A percentile compares a stretch with the other conserved stretches of the same genome.
phyloP scores from a whole-genome alignment of 1,140 invertebrate genomes.

The Matsumurasca onukii region DNA sequence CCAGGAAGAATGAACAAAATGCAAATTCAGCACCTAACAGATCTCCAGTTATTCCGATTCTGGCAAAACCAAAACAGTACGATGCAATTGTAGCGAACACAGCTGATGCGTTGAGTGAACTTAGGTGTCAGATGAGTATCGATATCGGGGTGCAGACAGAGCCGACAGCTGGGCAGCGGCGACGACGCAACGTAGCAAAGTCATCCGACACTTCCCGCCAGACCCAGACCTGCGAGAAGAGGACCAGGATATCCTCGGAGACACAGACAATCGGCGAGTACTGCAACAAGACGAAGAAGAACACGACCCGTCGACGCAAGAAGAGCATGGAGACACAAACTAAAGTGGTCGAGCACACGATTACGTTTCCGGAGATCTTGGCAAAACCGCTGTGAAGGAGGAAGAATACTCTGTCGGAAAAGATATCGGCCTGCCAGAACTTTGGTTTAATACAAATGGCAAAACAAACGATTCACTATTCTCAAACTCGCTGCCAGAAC shows the following conservation, averaged over 20 bases:
- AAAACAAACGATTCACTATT: background rate
- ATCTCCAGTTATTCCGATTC: background rate
- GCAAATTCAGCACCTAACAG: background rate
- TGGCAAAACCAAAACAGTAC: background rate
- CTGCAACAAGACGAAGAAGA: background rate
- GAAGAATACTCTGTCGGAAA: background rate
- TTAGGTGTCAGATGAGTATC: background rate
- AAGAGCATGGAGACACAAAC: constrained; percentile 25
- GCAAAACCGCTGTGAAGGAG: background rate
- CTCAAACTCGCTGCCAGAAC: background rate
- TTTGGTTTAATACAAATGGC: background rate
- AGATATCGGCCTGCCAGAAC: constrained; percentile 2
- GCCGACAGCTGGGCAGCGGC: background rate
- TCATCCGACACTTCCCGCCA: constrained; percentile 16
- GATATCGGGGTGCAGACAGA: constrained; percentile 23
- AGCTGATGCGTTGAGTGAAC: background rate
- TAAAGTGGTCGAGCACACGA: background rate
- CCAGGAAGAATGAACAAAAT: constrained; percentile 3
- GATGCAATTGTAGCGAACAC: constrained; percentile 6
- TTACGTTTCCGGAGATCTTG: too few relatives aligned
- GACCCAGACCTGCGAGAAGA: constrained; percentile 14
- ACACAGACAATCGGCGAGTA: constrained; percentile 17
- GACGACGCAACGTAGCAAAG: background rate
- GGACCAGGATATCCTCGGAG: constrained; percentile 16
- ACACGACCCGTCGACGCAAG: background rate